Base-by-base conservation (phyloP, 2,888 invertebrate species). In the Brachypalpus laphriformis region DNA sequence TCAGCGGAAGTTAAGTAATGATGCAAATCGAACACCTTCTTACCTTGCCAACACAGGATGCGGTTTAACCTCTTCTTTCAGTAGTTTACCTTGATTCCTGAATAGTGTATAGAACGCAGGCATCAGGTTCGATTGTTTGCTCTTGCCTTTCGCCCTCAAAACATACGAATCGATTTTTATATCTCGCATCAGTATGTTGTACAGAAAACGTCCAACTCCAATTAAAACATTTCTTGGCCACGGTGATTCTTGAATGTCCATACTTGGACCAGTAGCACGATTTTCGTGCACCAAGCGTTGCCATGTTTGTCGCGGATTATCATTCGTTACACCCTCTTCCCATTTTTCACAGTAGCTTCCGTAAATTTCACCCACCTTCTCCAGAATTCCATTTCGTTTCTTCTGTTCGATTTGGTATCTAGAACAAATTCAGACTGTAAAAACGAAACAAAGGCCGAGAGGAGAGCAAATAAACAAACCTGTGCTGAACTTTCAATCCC, bases 181-280 rank as follows among this genome's bases (percentile, higher is more conserved):
- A 90, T 98, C 97, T 70, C 96, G 94, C 89, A 98, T 94, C 11
- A 98, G 95, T 51, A 98, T 96, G 87, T 96, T 95, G 90, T 97
- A 98, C 0, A 98, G 93, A 91, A 98, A 97, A 89, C 95, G 95
- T 42, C 98, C 98, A 57, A 98, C 93, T 49, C 93, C 94, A 61
- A 92, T 91, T 8, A 95, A 90, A 56, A 95, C 93, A 78, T 94
- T 93, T 9, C 92, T 90, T 0, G 96, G 95, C 97, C 97, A 97
- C 0, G 92, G 90, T 9, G 93, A 92, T 87, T 95, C 93, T 34
- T 92, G 92, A 4, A 92, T 88, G 87, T 94, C 93, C 93, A 94
- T 91, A 85, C 93, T 93, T 1, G 95, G 93, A 0, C 95, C 95
- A 0, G 91, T 91, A 11, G 89, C 37, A 2, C 91, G 90, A 86